Evolutionary conservation across 2,888 invertebrate genomes (phyloP), one percentile per base, ranked within the genome.

Genomic region (Apotomis capreana): DNA sequence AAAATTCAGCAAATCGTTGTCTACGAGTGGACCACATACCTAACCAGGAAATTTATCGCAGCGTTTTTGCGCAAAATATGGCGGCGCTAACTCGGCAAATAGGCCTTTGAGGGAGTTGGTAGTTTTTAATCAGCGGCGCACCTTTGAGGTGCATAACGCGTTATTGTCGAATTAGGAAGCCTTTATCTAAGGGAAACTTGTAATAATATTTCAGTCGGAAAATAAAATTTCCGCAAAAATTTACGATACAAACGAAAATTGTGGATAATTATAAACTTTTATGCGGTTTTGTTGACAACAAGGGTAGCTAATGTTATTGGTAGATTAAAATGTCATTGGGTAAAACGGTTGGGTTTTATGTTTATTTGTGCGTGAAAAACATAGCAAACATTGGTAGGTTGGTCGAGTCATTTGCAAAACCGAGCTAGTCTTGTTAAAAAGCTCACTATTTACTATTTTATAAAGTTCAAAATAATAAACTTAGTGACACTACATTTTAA

Each of bases 41-140:
- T 58, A 44, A 71, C 55, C 15, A 36, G 57, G 54, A 61, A 67
- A 71, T 67, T 67, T 71, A 70, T 71, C 13, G 71, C 55, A 49
- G 57, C 55, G 54, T 71, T 71, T 71, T 71, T 61, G 61, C 57
- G 26, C 71, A 44, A 61, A 71, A 71, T 67, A 61, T 67, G 61
- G 61, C 40, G 49, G 59, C 59, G 68, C 49, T 70, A 61, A 70
- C 65, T 67, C 55, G 70, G 49, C 13, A 65, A 69, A 60, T 49
- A 55, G 65, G 65, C 70, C 65, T 71, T 67, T 71, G 71, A 57
- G 46, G 67, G 60, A 61, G 70, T 70, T 61, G 10, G 59, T 71
- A 70, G 64, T 70, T 70, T 65, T 71, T 71, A 71, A 71, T 71
- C 61, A 62, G 49, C 3, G 36, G 58, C 52, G 12, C 13, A 51